Evolutionary conservation across 2,888 invertebrate species (phyloP).

Genomic region (Stegana nigrithorax): DNA sequence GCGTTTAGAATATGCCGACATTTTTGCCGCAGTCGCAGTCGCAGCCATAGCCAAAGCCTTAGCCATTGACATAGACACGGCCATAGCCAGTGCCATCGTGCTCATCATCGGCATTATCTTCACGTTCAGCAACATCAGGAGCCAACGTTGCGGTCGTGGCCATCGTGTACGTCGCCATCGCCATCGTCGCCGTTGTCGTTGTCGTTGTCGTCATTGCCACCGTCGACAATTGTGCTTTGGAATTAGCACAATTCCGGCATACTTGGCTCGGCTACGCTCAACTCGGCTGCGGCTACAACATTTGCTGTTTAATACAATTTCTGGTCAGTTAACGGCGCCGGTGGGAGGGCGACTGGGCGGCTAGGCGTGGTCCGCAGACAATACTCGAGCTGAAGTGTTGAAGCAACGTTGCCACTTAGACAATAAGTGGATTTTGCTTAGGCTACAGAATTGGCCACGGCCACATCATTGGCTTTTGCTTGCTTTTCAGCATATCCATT

Average conservation of each 20-base stretch:
- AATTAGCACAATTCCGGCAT: not conserved
- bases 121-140: not conserved
- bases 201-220: not conserved
- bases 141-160: not conserved
- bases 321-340: conserved; percentile 9
- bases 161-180: not conserved
- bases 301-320: conserved; percentile 27
- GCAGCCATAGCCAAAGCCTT: not conserved
- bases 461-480: not conserved
- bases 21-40: not conserved
- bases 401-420: conserved; percentile 4
- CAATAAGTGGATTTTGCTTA: not conserved
- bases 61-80: not conserved
- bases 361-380: not conserved
- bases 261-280: not conserved
- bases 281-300: not conserved
- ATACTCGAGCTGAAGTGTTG: not conserved
- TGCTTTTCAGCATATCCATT: not conserved
- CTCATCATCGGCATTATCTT: not conserved
- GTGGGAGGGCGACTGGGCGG: not conserved
- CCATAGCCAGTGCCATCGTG: not conserved
- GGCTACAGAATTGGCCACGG: not conserved
- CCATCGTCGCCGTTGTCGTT: not conserved
- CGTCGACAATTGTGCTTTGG: conserved; percentile 23
- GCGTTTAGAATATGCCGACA: conserved; percentile 7